Evolutionary conservation across 2,113 vertebrate genomes (phyloP).

Genomic region (Gasterosteus nipponicus): DNA sequence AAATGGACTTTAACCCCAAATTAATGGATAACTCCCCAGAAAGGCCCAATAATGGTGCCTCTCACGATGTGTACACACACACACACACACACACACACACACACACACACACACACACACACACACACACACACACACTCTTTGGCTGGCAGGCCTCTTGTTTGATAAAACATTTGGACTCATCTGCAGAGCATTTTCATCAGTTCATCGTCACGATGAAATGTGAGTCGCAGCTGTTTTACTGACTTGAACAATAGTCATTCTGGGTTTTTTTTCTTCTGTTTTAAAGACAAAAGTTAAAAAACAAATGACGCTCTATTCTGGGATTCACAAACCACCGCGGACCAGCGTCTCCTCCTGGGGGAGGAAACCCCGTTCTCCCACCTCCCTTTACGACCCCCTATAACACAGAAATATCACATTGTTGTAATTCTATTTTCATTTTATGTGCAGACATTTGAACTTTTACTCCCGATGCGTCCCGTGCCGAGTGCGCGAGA

Average conservation of each 20-base stretch:
- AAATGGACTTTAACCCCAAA: constrained; percentile 84
- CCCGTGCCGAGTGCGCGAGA: constrained; percentile 33
- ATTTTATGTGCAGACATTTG: constrained; percentile 67
- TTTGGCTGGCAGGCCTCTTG: constrained; percentile 20
- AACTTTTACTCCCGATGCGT: constrained; percentile 52
- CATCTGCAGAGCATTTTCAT: constrained; percentile 27
- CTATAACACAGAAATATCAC: constrained; percentile 56
- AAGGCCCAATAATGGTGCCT: constrained; percentile 78
- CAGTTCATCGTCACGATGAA: background rate
- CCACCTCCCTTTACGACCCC: constrained; percentile 32
- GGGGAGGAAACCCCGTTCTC: constrained; percentile 18
- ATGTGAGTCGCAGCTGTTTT: constrained; percentile 1
- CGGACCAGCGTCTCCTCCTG: constrained; percentile 36
- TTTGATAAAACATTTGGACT: constrained; percentile 40
- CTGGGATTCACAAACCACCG: constrained; percentile 44
- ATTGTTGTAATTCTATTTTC: constrained; percentile 65
- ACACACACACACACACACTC: constrained; percentile 17
- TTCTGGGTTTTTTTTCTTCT: constrained; percentile 21
- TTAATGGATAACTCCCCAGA: constrained; percentile 83
- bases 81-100: constrained; percentile 23
- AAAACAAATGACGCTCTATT: constrained; percentile 31
- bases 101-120: constrained; percentile 21
- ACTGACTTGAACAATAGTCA: constrained; percentile 18
- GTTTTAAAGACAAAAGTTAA: constrained; percentile 27
- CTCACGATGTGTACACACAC: constrained; percentile 57